phyloP scores from a whole-genome alignment of 2,113 vertebrate genomes.

The Telmatochromis sp. region DNA sequence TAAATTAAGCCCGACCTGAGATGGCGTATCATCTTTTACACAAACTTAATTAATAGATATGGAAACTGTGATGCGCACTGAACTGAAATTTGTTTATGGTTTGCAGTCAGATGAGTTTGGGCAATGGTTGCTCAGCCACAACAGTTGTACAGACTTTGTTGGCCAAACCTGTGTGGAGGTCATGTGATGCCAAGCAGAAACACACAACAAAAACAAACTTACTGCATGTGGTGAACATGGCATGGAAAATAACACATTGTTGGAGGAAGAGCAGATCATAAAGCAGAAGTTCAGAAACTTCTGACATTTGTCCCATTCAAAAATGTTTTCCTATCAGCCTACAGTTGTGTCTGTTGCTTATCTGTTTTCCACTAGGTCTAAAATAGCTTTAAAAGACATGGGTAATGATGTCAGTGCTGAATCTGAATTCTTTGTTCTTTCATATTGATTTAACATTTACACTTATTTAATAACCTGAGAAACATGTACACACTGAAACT shows the following conservation, averaged over 20 bases:
- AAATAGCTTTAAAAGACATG: not conserved
- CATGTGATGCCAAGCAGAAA: slow-evolving; percentile 1
- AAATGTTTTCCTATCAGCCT: not conserved
- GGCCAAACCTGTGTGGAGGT: not conserved
- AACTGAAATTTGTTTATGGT: not conserved
- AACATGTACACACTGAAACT: not conserved
- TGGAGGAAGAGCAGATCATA: not conserved
- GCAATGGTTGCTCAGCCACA: not conserved
- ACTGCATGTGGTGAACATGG: not conserved
- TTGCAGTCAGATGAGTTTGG: not conserved
- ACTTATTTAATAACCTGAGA: not conserved
- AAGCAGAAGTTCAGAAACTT: slow-evolving; percentile 24
- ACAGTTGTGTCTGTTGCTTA: not conserved
- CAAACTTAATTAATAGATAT: not conserved
- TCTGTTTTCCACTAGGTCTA: not conserved
- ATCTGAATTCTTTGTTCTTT: not conserved
- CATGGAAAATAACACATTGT: not conserved
- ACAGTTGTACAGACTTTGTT: not conserved
- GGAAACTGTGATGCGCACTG: not conserved
- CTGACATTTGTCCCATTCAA: not conserved
- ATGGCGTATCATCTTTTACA: not conserved
- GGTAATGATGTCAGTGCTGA: not conserved
- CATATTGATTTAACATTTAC: not conserved
- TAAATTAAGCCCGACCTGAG: not conserved
- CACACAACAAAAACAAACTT: not conserved